These are phyloP conservation scores for Oncorhynchus tshawytscha DNA, from an alignment of 2,113 vertebrate genomes.

Conservation along the genomic window DNA sequence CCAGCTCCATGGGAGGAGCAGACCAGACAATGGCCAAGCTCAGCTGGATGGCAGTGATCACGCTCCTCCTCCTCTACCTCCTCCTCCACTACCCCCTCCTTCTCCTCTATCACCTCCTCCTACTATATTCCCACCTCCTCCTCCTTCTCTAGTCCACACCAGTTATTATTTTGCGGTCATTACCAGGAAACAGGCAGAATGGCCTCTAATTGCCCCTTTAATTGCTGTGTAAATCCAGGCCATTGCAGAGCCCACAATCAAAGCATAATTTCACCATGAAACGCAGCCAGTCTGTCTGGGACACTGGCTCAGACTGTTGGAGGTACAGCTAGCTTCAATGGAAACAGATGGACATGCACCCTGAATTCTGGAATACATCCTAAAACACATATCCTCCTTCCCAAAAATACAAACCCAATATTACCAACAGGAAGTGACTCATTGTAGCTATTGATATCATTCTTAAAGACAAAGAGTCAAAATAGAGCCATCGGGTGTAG, in stretches of 20 bases:
- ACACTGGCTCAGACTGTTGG: constrained; percentile 12
- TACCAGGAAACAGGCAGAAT: constrained; percentile 47
- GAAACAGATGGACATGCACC: constrained; percentile 39
- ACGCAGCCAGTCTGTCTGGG: constrained; percentile 17
- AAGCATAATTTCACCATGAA: constrained; percentile 28
- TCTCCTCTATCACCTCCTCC: background rate
- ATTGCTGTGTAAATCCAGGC: constrained; percentile 54
- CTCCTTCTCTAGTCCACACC: background rate
- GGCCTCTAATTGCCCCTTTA: constrained; percentile 61
- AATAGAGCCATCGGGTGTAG: too few relatives aligned
- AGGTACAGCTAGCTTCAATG: background rate
- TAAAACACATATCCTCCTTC: background rate
- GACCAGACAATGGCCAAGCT: constrained; percentile 32
- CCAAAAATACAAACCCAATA: background rate
- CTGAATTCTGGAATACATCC: constrained; percentile 11
- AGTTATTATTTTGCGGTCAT: constrained; percentile 43
- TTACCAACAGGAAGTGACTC: background rate
- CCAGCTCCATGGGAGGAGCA: constrained; percentile 5
- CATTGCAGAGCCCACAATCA: constrained; percentile 29
- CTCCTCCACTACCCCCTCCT: background rate
- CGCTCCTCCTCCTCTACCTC: background rate
- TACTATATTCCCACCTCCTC: background rate
- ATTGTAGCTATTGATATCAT: too few relatives aligned
- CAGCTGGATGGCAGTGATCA: constrained; percentile 36
- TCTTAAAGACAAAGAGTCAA: too few relatives aligned